A percentile compares a stretch with the other conserved stretches of the same genome.
Conservation (phyloP, 64 coral and sea anemone species). For the Cladopsammia gracilis region DNA sequence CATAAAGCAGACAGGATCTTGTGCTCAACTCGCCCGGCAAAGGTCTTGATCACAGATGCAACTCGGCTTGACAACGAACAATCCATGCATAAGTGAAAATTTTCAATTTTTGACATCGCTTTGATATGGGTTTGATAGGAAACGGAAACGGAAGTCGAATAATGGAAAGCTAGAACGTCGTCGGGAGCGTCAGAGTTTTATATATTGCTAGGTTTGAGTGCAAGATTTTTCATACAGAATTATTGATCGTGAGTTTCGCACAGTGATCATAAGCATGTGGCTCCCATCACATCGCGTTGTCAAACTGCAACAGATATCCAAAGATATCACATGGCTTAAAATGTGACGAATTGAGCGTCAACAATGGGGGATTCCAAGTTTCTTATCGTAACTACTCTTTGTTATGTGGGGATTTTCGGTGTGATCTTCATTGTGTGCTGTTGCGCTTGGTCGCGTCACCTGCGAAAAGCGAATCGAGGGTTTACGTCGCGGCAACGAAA, state of each 20-base stretch:
- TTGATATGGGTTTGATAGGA: neutral
- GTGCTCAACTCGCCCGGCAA: too few species aligned
- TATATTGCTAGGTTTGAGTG: neutral
- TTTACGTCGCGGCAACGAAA: constrained; percentile 36
- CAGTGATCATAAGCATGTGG: neutral
- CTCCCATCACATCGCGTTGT: neutral
- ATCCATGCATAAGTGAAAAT: neutral
- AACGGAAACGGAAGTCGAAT: neutral
- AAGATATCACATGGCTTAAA: neutral
- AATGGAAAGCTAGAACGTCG: neutral
- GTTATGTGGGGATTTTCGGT: constrained; percentile 81
- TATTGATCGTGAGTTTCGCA: neutral
- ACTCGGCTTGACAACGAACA: neutral
- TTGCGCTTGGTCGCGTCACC: constrained; percentile 86
- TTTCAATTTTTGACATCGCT: neutral
- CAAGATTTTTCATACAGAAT: neutral
- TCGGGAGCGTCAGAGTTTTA: too few species aligned
- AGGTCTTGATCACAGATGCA: neutral
- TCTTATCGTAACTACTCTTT: constrained; percentile 83
- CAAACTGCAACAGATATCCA: too few species aligned
- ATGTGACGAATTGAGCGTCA: too few species aligned
- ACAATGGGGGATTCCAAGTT: constrained; percentile 84
- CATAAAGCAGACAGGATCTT: neutral
- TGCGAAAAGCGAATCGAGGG: constrained; percentile 47
- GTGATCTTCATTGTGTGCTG: constrained; percentile 89